Percentiles rank a stretch among this genome's conserved stretches.
phyloP scores from a whole-genome alignment of 2,797 vertebrate genomes.

The Manis javanica region DNA sequence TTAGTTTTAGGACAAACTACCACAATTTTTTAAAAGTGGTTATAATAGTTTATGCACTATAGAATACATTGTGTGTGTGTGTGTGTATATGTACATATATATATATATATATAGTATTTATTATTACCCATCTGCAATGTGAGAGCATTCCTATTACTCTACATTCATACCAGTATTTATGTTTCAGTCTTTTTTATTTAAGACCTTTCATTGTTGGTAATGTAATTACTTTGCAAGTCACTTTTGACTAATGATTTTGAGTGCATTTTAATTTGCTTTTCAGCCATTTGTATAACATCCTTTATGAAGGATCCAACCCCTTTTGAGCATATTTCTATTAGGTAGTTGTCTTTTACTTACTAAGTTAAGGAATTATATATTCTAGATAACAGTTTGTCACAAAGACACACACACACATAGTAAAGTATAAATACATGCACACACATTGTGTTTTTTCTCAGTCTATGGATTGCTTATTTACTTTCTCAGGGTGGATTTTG shows the following conservation, averaged over 20 bases:
- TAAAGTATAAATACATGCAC: background rate
- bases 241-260: background rate
- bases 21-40: background rate
- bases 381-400: background rate
- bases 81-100: too few relatives aligned
- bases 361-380: background rate
- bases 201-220: background rate
- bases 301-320: background rate
- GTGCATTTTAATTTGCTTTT: background rate
- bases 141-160: background rate
- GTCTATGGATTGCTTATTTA: background rate
- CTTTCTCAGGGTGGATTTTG: background rate
- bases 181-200: background rate
- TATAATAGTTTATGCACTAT: background rate
- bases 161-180: too few relatives aligned
- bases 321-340: background rate
- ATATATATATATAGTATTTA: too few relatives aligned
- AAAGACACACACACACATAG: background rate
- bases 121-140: too few relatives aligned
- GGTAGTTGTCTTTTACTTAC: background rate
- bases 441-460: background rate
- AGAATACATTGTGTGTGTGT: too few relatives aligned
- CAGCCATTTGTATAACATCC: background rate
- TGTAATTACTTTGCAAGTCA: background rate
- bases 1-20: background rate